Percentiles rank a stretch among this genome's conserved stretches.
Evolutionary conservation across 2,888 invertebrate species (phyloP).

Genomic region (Acronicta leporina): DNA sequence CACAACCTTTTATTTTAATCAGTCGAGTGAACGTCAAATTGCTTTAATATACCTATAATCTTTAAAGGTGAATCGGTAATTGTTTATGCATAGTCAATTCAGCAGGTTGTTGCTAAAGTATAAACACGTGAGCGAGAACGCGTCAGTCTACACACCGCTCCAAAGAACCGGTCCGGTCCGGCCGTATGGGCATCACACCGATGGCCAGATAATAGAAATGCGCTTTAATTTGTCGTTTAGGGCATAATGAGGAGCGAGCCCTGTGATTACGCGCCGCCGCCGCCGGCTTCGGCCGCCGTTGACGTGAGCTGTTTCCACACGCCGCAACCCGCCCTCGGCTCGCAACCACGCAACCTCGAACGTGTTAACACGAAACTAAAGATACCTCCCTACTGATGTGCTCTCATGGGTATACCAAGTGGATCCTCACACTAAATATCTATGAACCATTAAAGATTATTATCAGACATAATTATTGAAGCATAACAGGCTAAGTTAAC

Average conservation of each 20-base stretch:
- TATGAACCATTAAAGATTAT: too few relatives aligned
- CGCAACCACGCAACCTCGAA: slow-evolving; percentile 69
- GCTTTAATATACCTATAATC: slow-evolving; percentile 57
- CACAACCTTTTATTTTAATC: slow-evolving; percentile 33
- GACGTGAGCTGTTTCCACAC: slow-evolving; percentile 85
- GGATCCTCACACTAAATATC: background rate
- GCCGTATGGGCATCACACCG: slow-evolving; percentile 74
- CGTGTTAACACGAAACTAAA: slow-evolving; percentile 66
- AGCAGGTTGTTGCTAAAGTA: slow-evolving; percentile 65
- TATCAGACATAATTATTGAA: too few relatives aligned
- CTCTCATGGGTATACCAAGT: slow-evolving; percentile 7
- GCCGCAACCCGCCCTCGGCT: slow-evolving; percentile 60
- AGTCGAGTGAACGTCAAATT: slow-evolving; percentile 46
- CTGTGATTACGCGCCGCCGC: slow-evolving; percentile 89
- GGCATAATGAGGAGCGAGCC: slow-evolving; percentile 87
- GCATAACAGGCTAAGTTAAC: too few relatives aligned
- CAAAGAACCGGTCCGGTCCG: slow-evolving; percentile 73
- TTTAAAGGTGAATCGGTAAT: slow-evolving; percentile 58
- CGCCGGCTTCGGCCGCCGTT: slow-evolving; percentile 87
- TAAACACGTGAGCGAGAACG: slow-evolving; percentile 66
- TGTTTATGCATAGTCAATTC: slow-evolving; percentile 72
- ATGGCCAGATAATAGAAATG: slow-evolving; percentile 88
- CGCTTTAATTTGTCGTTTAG: slow-evolving; percentile 89
- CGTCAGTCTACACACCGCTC: slow-evolving; percentile 61
- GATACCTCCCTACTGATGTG: slow-evolving; percentile 32